A percentile compares a stretch with the other conserved stretches of the same genome.
Conservation (phyloP, 2,113 vertebrate genomes). For the Leptodactylus fuscus region DNA sequence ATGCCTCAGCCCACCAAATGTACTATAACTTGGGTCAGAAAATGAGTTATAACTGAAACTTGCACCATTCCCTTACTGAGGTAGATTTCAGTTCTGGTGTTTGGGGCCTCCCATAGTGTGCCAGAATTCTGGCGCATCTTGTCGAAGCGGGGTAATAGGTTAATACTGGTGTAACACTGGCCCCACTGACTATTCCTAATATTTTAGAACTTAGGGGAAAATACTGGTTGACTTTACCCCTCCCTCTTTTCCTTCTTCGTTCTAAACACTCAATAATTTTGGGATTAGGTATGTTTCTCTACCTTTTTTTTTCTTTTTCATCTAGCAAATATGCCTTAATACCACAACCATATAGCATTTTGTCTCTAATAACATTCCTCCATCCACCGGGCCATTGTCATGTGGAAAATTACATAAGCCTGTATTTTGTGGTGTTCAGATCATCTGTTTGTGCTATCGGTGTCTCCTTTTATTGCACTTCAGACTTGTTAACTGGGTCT, state of each 20-base stretch:
- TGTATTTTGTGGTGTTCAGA: background rate
- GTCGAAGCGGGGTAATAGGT: no score
- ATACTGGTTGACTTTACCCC: background rate
- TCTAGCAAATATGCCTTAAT: background rate
- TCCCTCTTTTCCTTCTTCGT: background rate
- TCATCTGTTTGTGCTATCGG: background rate
- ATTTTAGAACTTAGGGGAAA: background rate
- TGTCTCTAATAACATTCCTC: background rate
- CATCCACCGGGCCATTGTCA: background rate
- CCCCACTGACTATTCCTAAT: no score
- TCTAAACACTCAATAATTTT: background rate
- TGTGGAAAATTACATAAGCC: background rate
- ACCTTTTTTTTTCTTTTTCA: background rate
- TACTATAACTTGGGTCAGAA: no score
- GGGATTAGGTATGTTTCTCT: background rate
- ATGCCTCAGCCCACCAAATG: no score
- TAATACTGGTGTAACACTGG: no score
- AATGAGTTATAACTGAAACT: no score
- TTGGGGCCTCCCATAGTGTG: no score
- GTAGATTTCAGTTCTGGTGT: no score
- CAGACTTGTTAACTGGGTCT: background rate
- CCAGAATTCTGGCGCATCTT: no score
- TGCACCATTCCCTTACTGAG: no score
- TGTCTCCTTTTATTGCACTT: no score
- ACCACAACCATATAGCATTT: background rate